These are phyloP conservation scores for Erythrocercus mccallii DNA, from an alignment of 2,113 vertebrate genomes.

Conservation along the genomic window DNA sequence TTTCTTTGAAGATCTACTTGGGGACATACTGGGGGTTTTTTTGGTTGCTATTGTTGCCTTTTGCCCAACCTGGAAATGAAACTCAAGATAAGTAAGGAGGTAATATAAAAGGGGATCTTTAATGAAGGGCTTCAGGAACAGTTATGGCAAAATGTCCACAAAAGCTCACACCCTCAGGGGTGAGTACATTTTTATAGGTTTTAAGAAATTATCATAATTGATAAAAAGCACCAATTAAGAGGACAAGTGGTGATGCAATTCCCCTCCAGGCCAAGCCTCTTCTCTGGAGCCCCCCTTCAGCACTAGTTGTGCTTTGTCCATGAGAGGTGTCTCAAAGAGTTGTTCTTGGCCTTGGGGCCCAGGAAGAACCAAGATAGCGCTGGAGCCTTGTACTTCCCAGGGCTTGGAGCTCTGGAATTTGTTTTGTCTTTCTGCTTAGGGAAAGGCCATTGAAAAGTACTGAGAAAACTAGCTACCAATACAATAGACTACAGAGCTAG, in stretches of 20 bases:
- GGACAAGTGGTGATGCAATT: not conserved
- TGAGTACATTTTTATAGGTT: not conserved
- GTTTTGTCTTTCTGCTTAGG: not conserved
- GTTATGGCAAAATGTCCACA: not conserved
- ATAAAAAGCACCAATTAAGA: not conserved
- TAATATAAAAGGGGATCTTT: not conserved
- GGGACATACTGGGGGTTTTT: not conserved
- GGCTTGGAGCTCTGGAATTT: not conserved
- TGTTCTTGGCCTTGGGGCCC: not conserved
- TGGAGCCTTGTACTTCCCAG: not conserved
- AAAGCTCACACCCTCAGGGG: not conserved
- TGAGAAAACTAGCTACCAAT: no score
- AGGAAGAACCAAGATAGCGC: not conserved
- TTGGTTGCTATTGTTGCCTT: not conserved
- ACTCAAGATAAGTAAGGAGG: not conserved
- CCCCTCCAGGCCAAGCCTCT: not conserved
- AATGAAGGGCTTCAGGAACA: not conserved
- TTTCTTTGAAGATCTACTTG: not conserved
- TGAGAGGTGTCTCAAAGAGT: not conserved
- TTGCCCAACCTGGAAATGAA: not conserved
- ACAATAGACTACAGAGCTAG: not conserved
- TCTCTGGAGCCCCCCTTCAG: not conserved
- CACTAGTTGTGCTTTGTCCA: not conserved
- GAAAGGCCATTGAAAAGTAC: not conserved
- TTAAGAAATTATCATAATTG: not conserved